Conservation (phyloP, 2,888 invertebrate genomes). For the Metacarcinus magister region DNA sequence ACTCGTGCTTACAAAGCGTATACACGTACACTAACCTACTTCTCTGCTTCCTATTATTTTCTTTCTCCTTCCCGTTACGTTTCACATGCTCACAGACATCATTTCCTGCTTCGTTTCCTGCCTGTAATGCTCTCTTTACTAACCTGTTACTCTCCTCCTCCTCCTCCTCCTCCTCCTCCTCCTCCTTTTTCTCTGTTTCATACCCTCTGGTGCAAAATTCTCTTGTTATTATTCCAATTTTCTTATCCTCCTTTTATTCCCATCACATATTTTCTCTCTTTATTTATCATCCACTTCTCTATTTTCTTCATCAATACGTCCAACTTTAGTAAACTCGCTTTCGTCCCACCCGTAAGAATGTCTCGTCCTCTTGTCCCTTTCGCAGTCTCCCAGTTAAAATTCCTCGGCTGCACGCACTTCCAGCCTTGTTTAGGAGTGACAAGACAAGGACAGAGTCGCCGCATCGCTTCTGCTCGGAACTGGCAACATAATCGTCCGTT, state of each 20-base stretch:
- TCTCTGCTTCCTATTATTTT: no score
- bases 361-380: no score
- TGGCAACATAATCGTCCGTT: slow-evolving; percentile 13
- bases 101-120: no score
- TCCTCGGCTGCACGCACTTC: neutral
- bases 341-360: no score
- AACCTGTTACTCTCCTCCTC: neutral
- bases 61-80: no score
- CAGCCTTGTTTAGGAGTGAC: neutral
- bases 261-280: neutral
- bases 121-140: neutral
- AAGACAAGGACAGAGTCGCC: neutral
- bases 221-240: neutral
- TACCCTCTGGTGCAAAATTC: neutral
- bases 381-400: no score
- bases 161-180: neutral
- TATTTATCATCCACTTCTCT: neutral
- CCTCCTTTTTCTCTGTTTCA: neutral
- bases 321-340: no score
- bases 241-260: neutral
- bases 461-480: neutral
- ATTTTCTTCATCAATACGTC: neutral
- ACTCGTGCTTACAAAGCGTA: no score
- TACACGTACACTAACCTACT: no score
- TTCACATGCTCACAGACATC: no score